phyloP scores from a whole-genome alignment of 2,888 invertebrate species.

The Erebia aethiops region DNA sequence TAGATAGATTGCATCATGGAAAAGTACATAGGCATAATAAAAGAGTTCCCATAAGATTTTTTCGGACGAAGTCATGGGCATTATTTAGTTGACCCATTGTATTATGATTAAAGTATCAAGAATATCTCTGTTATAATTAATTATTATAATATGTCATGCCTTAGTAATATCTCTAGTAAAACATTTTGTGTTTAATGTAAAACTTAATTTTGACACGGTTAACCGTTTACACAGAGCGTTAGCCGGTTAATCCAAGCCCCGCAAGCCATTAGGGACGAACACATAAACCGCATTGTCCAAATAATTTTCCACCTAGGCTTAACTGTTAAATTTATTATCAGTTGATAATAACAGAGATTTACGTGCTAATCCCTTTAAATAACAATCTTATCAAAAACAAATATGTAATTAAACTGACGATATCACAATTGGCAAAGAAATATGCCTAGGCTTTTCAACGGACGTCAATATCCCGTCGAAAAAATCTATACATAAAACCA shows the following conservation, averaged over 20 bases:
- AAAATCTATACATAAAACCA: too few relatives aligned
- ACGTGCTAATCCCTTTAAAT: constrained; percentile 2
- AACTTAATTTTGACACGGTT: constrained; percentile 2
- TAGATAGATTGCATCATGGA: too few relatives aligned
- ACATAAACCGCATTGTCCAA: constrained; percentile 18
- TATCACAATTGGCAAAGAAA: not conserved
- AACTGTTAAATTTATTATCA: constrained; percentile 17
- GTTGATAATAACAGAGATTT: constrained; percentile 17
- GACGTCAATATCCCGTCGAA: not conserved
- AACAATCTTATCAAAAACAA: not conserved
- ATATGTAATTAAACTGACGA: not conserved
- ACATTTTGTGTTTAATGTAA: not conserved
- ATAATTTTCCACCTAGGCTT: constrained; percentile 12
- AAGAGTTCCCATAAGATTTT: too few relatives aligned
- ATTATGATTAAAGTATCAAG: too few relatives aligned
- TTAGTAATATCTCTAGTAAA: not conserved
- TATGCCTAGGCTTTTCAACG: not conserved
- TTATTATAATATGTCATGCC: not conserved
- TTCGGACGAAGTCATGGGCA: not conserved
- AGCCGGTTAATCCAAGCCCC: constrained; percentile 14
- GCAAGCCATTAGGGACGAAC: constrained; percentile 14
- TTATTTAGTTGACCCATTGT: not conserved
- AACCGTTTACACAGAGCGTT: not conserved
- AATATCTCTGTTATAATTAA: too few relatives aligned
- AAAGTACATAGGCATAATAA: too few relatives aligned